phyloP scores from a whole-genome alignment of 1,140 invertebrate species.

The Eciton burchellii region DNA sequence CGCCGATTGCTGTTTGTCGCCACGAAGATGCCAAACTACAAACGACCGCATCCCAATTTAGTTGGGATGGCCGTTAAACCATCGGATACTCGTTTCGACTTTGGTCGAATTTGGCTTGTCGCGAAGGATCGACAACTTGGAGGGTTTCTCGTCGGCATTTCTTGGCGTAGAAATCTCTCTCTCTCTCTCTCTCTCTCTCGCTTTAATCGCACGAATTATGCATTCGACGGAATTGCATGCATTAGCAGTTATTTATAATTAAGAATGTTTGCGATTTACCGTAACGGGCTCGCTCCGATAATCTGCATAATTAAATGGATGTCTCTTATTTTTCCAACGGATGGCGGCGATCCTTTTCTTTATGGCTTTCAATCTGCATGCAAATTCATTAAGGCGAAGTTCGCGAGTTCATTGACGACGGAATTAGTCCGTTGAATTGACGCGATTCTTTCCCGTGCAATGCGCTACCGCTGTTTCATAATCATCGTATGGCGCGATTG shows the following conservation, averaged over 20 bases:
- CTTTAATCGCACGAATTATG: slow-evolving; percentile 22
- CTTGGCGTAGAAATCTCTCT: neutral
- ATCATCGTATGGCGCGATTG: slow-evolving; percentile 7
- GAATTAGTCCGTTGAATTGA: slow-evolving; percentile 41
- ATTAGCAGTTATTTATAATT: slow-evolving; percentile 12
- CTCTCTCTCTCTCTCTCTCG: too few species aligned
- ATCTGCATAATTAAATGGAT: slow-evolving; percentile 42
- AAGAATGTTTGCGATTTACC: slow-evolving; percentile 24
- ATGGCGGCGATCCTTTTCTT: slow-evolving; percentile 23
- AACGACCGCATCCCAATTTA: slow-evolving; percentile 34
- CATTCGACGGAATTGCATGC: neutral
- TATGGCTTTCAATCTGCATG: slow-evolving; percentile 36
- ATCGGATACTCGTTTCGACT: slow-evolving; percentile 30
- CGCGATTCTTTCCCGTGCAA: slow-evolving; percentile 22
- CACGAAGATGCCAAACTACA: slow-evolving; percentile 47
- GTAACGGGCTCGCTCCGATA: slow-evolving; percentile 1
- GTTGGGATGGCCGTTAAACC: slow-evolving; percentile 22
- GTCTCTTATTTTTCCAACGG: neutral
- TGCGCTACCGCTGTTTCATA: neutral
- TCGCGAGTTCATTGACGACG: slow-evolving; percentile 9
- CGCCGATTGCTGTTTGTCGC: slow-evolving; percentile 26
- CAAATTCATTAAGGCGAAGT: slow-evolving; percentile 38
- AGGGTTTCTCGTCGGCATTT: neutral
- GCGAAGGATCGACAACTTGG: slow-evolving; percentile 11
- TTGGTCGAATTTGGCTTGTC: slow-evolving; percentile 30